Evolutionary conservation across 1,140 invertebrate genomes (phyloP).

Genomic region (Paraescarpia echinospica): DNA sequence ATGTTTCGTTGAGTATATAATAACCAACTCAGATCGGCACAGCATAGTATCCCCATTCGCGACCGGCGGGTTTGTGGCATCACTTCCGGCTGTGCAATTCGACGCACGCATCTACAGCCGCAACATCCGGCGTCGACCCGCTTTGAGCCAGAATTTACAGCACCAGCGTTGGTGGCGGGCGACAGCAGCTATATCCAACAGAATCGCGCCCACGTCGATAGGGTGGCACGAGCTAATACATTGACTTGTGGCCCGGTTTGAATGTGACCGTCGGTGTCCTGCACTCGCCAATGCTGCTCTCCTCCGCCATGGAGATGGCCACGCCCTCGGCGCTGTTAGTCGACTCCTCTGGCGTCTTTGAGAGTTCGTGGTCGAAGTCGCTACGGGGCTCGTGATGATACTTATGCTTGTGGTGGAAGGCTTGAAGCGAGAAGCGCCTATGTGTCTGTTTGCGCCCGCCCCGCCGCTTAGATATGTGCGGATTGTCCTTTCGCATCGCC

Average conservation of each 20-base stretch:
- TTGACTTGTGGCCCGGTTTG: conserved; percentile 43
- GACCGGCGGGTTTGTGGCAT: not conserved
- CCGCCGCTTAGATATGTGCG: conserved; percentile 88
- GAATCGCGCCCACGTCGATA: not conserved
- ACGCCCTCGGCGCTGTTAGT: conserved; percentile 57
- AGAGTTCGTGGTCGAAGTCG: conserved; percentile 52
- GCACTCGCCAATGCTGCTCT: conserved; percentile 35
- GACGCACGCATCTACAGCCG: not conserved
- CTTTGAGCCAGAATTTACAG: not conserved
- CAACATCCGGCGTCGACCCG: not conserved
- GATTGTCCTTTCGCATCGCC: conserved; percentile 88
- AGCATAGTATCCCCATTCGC: not conserved
- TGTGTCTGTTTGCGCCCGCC: conserved; percentile 90
- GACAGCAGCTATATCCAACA: not conserved
- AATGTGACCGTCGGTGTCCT: conserved; percentile 47
- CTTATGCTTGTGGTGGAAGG: conserved; percentile 59
- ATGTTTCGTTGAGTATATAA: not conserved
- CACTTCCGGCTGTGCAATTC: not conserved
- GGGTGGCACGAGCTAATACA: not conserved
- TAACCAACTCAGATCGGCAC: conserved; percentile 6
- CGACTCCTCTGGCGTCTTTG: conserved; percentile 61
- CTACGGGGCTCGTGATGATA: conserved; percentile 53
- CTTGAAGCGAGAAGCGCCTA: conserved; percentile 80
- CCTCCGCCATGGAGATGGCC: conserved; percentile 45
- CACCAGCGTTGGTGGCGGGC: not conserved